Conservation (phyloP, 23 tunicate genomes). For the Halocynthia aurantium region DNA sequence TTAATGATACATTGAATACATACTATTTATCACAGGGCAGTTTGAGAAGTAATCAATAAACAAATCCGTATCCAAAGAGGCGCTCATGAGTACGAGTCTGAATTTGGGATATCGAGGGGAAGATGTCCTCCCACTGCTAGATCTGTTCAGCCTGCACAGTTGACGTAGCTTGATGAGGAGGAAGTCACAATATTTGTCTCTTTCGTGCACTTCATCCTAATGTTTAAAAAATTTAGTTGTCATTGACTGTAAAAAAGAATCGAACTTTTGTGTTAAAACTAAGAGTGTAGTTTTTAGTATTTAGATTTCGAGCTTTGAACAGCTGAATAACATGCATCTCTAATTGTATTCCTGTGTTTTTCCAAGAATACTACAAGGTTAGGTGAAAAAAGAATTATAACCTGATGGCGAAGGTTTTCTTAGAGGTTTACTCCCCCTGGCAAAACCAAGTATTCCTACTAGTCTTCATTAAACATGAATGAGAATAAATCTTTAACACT, state of each 20-base stretch:
- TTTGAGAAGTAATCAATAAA: conserved; percentile 57
- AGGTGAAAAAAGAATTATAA: too few relatives aligned
- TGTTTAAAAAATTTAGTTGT: not conserved
- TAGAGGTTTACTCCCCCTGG: too few relatives aligned
- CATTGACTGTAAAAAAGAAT: not conserved
- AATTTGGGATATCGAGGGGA: conserved; percentile 30
- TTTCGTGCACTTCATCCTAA: conserved; percentile 95
- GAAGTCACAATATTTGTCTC: conserved; percentile 89
- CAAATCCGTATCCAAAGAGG: conserved; percentile 51
- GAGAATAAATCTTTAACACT: too few relatives aligned
- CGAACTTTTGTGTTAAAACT: not conserved
- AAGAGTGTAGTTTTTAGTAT: too few relatives aligned
- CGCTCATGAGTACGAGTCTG: conserved; percentile 61
- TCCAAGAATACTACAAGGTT: too few relatives aligned
- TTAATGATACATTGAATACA: not conserved
- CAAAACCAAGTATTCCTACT: too few relatives aligned
- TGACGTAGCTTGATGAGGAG: conserved; percentile 86
- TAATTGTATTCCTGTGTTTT: too few relatives aligned
- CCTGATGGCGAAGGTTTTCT: too few relatives aligned
- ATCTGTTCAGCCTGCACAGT: conserved; percentile 27
- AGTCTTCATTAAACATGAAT: too few relatives aligned
- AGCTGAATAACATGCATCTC: too few relatives aligned
- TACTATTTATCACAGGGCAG: conserved; percentile 76
- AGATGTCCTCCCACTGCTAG: not conserved
- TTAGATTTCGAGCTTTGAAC: too few relatives aligned